Percentiles rank a stretch among this genome's conserved stretches.
phyloP scores from a whole-genome alignment of 2,888 invertebrate species.

The Parnassius glacialis region DNA sequence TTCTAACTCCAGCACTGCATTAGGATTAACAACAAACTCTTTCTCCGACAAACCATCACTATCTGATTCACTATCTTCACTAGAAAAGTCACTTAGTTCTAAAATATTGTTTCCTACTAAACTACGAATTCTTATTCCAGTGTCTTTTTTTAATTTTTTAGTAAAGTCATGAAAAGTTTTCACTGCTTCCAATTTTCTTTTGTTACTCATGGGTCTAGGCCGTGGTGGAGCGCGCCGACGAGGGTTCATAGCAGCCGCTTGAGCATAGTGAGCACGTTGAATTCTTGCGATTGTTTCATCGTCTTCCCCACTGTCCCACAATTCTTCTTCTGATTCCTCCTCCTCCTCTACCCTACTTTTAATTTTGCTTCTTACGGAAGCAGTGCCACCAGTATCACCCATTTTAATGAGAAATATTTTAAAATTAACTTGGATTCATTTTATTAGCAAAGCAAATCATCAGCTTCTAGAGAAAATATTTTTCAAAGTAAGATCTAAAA shows the following conservation, averaged over 20 bases:
- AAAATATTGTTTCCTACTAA: constrained; percentile 73
- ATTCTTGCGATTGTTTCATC: constrained; percentile 75
- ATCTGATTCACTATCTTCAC: constrained; percentile 67
- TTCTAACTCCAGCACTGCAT: constrained; percentile 68
- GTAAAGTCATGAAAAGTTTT: constrained; percentile 76
- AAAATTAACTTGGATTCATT: constrained; percentile 27
- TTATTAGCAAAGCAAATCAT: constrained; percentile 17
- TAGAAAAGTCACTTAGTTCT: constrained; percentile 74
- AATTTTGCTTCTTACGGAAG: constrained; percentile 55
- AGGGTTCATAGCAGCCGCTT: constrained; percentile 68
- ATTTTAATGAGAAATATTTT: constrained; percentile 36
- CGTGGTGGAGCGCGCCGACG: constrained; percentile 61
- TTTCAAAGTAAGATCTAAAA: constrained; percentile 23
- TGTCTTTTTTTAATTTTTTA: constrained; percentile 76
- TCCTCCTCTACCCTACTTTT: constrained; percentile 55
- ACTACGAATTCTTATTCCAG: constrained; percentile 73
- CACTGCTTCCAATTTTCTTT: constrained; percentile 76
- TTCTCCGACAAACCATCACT: constrained; percentile 77
- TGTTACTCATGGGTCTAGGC: constrained; percentile 70
- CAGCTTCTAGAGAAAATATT: constrained; percentile 21
- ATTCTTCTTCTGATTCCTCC: constrained; percentile 63
- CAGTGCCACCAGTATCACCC: constrained; percentile 61
- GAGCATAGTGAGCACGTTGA: constrained; percentile 72
- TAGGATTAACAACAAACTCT: constrained; percentile 74
- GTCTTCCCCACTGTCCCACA: constrained; percentile 71